Base-by-base conservation (phyloP, 2,113 vertebrate species). In the Myrmecophaga tridactyla region DNA sequence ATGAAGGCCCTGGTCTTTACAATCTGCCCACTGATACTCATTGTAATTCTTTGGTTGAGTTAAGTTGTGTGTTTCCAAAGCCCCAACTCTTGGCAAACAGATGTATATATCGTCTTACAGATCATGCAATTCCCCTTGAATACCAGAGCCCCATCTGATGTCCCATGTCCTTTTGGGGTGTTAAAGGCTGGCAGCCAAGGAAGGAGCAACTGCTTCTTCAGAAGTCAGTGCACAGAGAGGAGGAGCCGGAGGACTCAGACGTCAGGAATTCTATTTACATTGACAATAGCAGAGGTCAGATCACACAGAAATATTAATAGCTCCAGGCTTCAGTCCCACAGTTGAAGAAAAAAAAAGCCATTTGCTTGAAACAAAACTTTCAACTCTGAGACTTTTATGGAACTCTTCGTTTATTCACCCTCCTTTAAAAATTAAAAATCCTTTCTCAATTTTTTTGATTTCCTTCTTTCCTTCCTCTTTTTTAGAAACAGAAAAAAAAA, bases 291-390 rank as follows among this genome's bases (percentile, higher is more conserved):
- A 88, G 84, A 95, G 83, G 25, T 69, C 96, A 97, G 98, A 97
- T 97, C 96, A 96, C 77, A 92, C 73, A n/a, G 85, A 96, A 97
- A 72, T 98, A 98, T 97, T 97, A 98, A 98, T 98, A 97, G 96
- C 51, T 83, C 13, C 88, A 97, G 97, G 96, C 83, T 0, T 94
- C 0, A 0, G 92, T 98, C 92, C 97, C 94, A 86, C 89, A 94
- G 76, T 51, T 87, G 60, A 94, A 94, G 89, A 63, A 84, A 80
- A 25, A 88, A 85, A 95, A 75, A 11, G 17, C 51, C 56, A 27
- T 95, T 92, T 89, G 58, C 67, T 75, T 91, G 58, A 62, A 89
- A 77, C 48, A 85, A 75, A 89, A 83, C 92, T 92, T 96, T 90
- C 73, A 96, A 46, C 82, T 58, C 70, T 29, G 62, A 89, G 63